These are phyloP conservation scores for Pterophyllum scalare DNA, from an alignment of 2,113 vertebrate genomes.

Conservation along the genomic window DNA sequence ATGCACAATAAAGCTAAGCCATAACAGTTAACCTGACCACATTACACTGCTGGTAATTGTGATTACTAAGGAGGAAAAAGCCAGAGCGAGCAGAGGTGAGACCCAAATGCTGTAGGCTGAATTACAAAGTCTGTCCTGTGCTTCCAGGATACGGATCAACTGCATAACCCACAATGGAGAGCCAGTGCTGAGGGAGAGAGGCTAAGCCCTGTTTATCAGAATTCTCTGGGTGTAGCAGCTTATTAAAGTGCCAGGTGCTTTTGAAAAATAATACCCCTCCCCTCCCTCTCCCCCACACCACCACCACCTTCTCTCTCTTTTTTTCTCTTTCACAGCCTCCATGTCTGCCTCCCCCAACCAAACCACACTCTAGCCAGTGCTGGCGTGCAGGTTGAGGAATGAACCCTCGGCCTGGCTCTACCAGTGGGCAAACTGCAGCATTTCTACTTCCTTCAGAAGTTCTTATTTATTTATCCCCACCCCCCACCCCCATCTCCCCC, in stretches of 20 bases:
- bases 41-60: conserved; percentile 58
- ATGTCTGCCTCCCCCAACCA: neutral
- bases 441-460: conserved; percentile 75
- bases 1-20: conserved; percentile 28
- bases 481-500: conserved; percentile 55
- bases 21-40: conserved; percentile 43
- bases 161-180: conserved; percentile 38
- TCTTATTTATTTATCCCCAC: conserved; percentile 53
- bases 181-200: conserved; percentile 50
- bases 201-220: conserved; percentile 73
- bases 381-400: conserved; percentile 58
- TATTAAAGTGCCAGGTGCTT: conserved; percentile 74
- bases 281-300: accelerated
- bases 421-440: conserved; percentile 70
- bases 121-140: conserved; percentile 49
- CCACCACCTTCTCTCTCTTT: neutral
- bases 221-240: conserved; percentile 70
- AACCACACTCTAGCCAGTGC: conserved; percentile 29
- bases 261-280: conserved; percentile 65
- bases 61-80: conserved; percentile 48
- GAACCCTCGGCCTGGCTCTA: conserved; percentile 55
- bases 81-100: conserved; percentile 34
- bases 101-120: conserved; percentile 33
- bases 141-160: conserved; percentile 54
- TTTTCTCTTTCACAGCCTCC: conserved; percentile 12